A percentile compares a stretch with the other conserved stretches of the same genome.
phyloP scores from a whole-genome alignment of 2,797 vertebrate genomes.

The Darevskia mixta region DNA sequence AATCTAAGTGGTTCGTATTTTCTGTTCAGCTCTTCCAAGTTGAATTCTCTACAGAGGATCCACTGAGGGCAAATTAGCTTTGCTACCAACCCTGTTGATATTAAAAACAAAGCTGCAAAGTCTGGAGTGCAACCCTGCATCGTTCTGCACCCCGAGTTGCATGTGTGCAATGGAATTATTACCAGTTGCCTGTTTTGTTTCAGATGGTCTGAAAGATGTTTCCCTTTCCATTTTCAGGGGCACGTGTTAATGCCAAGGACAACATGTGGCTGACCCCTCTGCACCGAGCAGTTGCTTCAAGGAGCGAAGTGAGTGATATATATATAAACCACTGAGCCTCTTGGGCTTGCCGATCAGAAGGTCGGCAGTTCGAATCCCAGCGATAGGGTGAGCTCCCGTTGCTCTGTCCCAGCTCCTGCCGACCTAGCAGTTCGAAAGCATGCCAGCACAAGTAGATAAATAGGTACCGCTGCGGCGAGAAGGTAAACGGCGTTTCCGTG shows the following conservation, averaged over 20 bases:
- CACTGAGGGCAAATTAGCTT: neutral
- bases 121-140: neutral
- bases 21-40: neutral
- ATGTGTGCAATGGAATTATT: neutral
- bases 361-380: too few species aligned
- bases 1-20: neutral
- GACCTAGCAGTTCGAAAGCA: too few species aligned
- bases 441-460: too few species aligned
- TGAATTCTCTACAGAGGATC: neutral
- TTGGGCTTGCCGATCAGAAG: too few species aligned
- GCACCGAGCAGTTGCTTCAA: conserved; percentile 94
- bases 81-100: neutral
- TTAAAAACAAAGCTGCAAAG: neutral
- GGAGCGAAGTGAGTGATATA: conserved; percentile 88
- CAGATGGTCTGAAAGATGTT: neutral
- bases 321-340: too few species aligned
- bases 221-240: conserved; percentile 83
- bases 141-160: too few species aligned
- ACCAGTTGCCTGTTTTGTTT: conserved; percentile 35
- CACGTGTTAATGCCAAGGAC: conserved; percentile 98
- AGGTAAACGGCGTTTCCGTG: too few species aligned
- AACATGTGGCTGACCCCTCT: conserved; percentile 99
- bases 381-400: too few species aligned
- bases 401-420: too few species aligned
- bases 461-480: too few species aligned